Evolutionary conservation across 2,797 vertebrate genomes (phyloP).

Genomic region (Sebastes diploproa): DNA sequence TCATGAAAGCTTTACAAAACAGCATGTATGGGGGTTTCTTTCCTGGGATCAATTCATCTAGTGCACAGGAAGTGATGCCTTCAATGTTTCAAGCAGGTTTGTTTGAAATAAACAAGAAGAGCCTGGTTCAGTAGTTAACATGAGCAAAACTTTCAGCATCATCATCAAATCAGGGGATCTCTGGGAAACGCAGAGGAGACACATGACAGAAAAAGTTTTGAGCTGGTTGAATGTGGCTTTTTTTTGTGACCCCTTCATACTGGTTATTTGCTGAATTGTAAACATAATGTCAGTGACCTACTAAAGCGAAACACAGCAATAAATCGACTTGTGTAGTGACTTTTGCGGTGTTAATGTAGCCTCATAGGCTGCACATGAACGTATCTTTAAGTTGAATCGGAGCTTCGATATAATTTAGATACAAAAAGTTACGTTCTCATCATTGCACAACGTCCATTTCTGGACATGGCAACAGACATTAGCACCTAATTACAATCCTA

Average conservation of each 20-base stretch:
- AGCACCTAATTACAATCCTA: no score
- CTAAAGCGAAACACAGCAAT: no score
- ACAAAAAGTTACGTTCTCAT: neutral
- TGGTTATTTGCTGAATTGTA: no score
- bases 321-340: neutral
- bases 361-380: neutral
- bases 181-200: neutral
- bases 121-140: neutral
- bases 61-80: constrained; percentile 1
- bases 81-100: constrained; percentile 2
- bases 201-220: neutral
- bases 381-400: neutral
- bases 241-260: neutral
- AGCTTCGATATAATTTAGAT: no score
- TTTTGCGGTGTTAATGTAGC: neutral
- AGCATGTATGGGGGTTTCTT: neutral
- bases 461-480: no score
- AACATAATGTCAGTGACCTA: no score
- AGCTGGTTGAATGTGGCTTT: neutral
- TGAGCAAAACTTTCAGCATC: neutral
- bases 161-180: neutral
- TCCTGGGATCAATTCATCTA: constrained; percentile 3
- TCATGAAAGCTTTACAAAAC: neutral
- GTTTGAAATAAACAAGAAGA: neutral
- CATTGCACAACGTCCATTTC: neutral